Evolutionary conservation across 2,113 vertebrate species (phyloP).

Genomic region (Serinus canaria): DNA sequence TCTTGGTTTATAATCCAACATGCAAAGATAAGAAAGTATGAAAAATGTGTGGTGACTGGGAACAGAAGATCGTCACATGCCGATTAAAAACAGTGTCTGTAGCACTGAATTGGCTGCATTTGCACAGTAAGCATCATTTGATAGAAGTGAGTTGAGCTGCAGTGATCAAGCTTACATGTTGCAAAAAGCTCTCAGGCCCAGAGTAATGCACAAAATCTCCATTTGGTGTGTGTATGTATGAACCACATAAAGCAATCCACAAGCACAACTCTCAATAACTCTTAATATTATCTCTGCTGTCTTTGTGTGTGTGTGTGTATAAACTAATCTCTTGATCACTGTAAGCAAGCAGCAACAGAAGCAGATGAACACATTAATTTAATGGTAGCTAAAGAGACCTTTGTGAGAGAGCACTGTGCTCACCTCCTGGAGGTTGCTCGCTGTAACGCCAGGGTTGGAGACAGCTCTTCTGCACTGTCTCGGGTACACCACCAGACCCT

Average conservation of each 20-base stretch:
- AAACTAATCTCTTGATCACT: not conserved
- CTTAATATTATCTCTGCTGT: not conserved
- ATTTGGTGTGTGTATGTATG: not conserved
- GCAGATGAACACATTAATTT: not conserved
- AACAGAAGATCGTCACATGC: not conserved
- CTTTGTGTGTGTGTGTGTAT: not conserved
- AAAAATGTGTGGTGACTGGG: not conserved
- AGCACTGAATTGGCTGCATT: not conserved
- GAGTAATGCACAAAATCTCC: not conserved
- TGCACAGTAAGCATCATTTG: not conserved
- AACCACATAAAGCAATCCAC: not conserved
- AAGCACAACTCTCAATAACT: not conserved
- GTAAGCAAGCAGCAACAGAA: not conserved
- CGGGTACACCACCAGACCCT: not conserved
- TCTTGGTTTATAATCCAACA: not conserved
- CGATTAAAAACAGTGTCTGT: not conserved
- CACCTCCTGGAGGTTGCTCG: not conserved
- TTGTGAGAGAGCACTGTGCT: not conserved
- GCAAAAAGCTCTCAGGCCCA: not conserved
- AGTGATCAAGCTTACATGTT: not conserved
- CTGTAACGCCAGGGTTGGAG: accelerated
- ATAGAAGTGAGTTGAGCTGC: not conserved
- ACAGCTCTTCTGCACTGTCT: not conserved
- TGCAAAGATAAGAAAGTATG: not conserved
- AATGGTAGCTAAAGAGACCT: not conserved